Conservation (phyloP, 2,113 vertebrate genomes). For the Centrocercus urophasianus region DNA sequence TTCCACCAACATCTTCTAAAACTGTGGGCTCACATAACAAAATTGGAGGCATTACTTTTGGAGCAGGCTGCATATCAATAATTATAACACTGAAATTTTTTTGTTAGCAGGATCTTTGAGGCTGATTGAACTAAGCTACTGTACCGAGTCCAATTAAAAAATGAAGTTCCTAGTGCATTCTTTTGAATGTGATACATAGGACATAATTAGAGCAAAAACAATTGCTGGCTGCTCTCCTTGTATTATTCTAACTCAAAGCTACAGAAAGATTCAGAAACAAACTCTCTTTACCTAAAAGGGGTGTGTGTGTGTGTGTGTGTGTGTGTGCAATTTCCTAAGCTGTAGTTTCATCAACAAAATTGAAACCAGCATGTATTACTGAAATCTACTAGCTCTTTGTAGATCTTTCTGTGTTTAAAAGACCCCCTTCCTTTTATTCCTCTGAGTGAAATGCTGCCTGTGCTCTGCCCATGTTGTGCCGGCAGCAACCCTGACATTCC, state of each 20-base stretch:
- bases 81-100: not conserved
- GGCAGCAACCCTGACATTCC: fast-evolving
- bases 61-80: not conserved
- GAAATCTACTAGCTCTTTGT: not conserved
- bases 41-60: not conserved
- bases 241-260: not conserved
- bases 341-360: not conserved
- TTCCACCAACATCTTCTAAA: not conserved
- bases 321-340: not conserved
- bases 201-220: not conserved
- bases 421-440: not conserved
- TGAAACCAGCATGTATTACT: not conserved
- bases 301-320: not conserved
- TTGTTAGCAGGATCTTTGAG: not conserved
- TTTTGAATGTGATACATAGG: not conserved
- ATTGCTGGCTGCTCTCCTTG: not conserved
- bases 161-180: not conserved
- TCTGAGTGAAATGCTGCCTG: not conserved
- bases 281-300: not conserved
- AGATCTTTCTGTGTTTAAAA: not conserved
- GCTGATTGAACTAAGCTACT: not conserved
- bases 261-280: not conserved
- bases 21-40: not conserved
- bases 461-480: not conserved
- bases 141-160: not conserved